Conservation (phyloP, 2,113 vertebrate species). For the Clarias macrocephalus region DNA sequence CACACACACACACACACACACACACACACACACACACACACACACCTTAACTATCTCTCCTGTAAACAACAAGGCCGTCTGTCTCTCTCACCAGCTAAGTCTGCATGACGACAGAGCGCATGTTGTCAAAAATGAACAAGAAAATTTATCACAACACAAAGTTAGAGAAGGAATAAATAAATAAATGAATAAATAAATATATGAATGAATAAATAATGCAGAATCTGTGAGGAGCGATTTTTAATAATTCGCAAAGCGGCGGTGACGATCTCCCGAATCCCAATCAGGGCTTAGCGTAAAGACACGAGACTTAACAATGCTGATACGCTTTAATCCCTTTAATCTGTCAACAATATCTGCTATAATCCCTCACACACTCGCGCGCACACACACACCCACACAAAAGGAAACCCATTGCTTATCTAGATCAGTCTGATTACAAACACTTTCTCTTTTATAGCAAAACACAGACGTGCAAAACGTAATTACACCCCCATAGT, state of each 20-base stretch:
- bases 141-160: neutral
- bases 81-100: conserved; percentile 3
- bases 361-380: conserved; percentile 11
- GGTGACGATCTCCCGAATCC: neutral
- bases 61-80: conserved; percentile 47
- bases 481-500: too few relatives aligned
- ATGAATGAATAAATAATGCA: neutral
- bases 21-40: conserved; percentile 56
- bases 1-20: conserved; percentile 55
- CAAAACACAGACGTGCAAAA: neutral
- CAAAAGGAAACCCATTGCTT: neutral
- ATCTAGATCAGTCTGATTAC: neutral
- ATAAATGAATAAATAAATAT: neutral
- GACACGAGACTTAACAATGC: conserved; percentile 20
- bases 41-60: conserved; percentile 59
- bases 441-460: neutral
- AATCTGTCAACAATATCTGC: conserved; percentile 48
- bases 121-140: neutral
- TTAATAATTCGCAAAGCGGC: conserved; percentile 24
- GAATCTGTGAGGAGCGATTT: neutral
- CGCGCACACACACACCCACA: neutral
- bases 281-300: conserved; percentile 21
- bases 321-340: conserved; percentile 45
- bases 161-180: neutral
- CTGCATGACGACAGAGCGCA: conserved; percentile 20